A percentile compares a stretch with the other conserved stretches of the same genome.
These are phyloP conservation scores for Bubalus kerabau DNA, from an alignment of 2,113 vertebrate genomes.

Conservation along the genomic window DNA sequence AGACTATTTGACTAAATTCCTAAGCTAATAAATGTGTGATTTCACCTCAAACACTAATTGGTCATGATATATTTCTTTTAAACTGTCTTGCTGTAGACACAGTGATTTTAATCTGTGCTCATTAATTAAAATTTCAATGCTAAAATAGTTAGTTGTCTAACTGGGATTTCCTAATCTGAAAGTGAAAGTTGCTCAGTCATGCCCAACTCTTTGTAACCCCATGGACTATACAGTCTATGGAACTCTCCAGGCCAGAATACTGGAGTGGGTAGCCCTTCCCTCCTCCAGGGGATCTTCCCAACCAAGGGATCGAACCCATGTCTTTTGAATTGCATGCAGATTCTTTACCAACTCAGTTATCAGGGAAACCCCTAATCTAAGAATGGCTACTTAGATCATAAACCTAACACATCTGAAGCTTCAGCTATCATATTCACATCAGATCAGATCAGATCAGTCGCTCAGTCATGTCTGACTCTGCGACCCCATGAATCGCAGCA, in stretches of 20 bases:
- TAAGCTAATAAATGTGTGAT: neutral
- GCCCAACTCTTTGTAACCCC: neutral
- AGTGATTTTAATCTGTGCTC: neutral
- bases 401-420: neutral
- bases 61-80: neutral
- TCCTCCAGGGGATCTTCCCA: neutral
- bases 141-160: neutral
- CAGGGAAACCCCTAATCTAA: neutral
- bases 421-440: neutral
- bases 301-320: accelerated
- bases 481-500: no score
- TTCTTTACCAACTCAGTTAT: neutral
- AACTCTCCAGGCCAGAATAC: neutral
- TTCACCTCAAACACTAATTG: neutral
- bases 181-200: neutral
- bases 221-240: neutral
- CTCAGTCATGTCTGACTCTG: no score
- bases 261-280: neutral
- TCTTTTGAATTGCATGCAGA: neutral
- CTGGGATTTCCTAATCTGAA: neutral
- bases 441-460: no score
- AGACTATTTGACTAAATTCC: neutral
- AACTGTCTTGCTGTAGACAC: neutral
- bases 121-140: neutral
- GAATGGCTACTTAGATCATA: neutral